These are phyloP conservation scores for Nannoperca obscura DNA, from an alignment of 2,797 vertebrate species.

Conservation along the genomic window DNA sequence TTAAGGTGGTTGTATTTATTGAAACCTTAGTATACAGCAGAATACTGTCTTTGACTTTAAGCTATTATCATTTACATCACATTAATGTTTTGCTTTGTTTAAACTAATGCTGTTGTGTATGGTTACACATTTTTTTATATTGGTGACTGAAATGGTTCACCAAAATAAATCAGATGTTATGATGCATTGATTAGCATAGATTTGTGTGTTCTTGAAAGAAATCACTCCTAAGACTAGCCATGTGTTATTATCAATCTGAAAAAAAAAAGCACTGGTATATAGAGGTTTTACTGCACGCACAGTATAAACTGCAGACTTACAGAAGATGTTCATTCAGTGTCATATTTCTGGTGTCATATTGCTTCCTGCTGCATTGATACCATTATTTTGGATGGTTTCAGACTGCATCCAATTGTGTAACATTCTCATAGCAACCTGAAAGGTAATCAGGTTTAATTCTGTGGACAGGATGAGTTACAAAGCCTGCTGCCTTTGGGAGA, in stretches of 20 bases:
- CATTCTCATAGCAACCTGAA: slow-evolving; percentile 24
- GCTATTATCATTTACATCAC: no score
- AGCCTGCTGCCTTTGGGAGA: not conserved
- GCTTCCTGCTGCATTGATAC: slow-evolving; percentile 14
- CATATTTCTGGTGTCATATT: not conserved
- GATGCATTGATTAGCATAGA: no score
- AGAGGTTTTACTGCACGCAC: not conserved
- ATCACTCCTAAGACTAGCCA: not conserved
- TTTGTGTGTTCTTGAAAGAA: not conserved
- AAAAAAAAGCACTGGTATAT: not conserved
- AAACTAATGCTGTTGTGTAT: not conserved
- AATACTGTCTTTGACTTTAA: no score
- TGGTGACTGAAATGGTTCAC: not conserved
- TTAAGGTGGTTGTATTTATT: no score
- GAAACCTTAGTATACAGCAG: no score
- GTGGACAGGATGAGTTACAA: not conserved
- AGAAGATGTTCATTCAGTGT: slow-evolving; percentile 2
- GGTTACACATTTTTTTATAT: not conserved
- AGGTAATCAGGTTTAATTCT: slow-evolving; percentile 8
- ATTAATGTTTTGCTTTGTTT: not conserved
- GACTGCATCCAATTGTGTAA: slow-evolving; percentile 31
- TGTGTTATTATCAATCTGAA: not conserved
- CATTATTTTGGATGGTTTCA: slow-evolving; percentile 23
- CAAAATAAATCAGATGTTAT: no score
- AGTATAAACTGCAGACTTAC: not conserved